Conservation (phyloP, 2,888 invertebrate species). For the Odontothrips loti region DNA sequence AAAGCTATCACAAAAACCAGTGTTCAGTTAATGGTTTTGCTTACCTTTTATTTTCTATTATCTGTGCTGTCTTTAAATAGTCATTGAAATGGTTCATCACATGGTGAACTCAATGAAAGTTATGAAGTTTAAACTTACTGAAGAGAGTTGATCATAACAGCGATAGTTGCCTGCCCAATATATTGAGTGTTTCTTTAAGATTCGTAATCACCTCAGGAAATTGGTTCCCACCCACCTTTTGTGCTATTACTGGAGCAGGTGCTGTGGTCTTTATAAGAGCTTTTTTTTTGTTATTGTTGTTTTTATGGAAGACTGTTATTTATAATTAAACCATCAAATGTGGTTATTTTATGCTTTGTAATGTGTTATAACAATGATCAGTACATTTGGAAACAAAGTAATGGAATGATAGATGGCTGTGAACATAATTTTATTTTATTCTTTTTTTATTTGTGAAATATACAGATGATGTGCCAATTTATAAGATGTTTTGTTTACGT, state of each 20-base stretch:
- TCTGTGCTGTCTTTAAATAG: background rate
- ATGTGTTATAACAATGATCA: slow-evolving; percentile 12
- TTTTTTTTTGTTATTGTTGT: slow-evolving; percentile 22
- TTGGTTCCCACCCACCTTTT: slow-evolving; percentile 9
- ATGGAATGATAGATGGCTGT: slow-evolving; percentile 19
- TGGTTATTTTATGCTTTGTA: slow-evolving; percentile 14
- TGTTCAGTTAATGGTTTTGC: background rate
- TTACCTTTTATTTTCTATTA: background rate
- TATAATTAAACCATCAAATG: slow-evolving; percentile 23
- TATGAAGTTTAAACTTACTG: background rate
- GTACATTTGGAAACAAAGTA: slow-evolving; percentile 19
- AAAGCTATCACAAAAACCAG: too few species aligned
- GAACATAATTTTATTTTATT: slow-evolving; percentile 12
- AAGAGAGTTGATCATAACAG: slow-evolving; percentile 3
- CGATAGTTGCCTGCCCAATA: background rate
- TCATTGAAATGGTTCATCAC: background rate
- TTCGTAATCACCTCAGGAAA: slow-evolving; percentile 8
- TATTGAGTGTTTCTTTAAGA: background rate
- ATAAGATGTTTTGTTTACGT: background rate
- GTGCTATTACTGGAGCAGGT: background rate
- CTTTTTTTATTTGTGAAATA: slow-evolving; percentile 8
- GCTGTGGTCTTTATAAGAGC: slow-evolving; percentile 13
- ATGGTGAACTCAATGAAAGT: background rate
- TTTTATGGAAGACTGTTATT: slow-evolving; percentile 28
- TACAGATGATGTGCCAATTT: slow-evolving; percentile 24